Conservation (phyloP, 2,888 invertebrate genomes). For the Silvanus unidentatus region DNA sequence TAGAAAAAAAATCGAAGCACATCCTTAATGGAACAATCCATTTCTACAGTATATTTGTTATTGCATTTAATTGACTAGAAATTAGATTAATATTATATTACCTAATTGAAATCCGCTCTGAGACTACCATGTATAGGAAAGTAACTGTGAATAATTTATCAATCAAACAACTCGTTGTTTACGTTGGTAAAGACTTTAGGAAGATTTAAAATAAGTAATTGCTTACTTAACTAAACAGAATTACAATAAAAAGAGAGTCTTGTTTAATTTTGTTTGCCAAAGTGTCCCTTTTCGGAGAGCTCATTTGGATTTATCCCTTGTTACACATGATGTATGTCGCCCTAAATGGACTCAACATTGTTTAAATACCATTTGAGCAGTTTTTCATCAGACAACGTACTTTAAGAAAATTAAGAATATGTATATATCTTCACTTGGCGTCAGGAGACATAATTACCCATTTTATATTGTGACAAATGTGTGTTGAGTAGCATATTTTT, state of each 20-base stretch:
- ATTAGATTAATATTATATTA: not conserved
- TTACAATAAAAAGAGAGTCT: too few species aligned
- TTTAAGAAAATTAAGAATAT: conserved; percentile 8
- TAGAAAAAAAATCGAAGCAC: conserved; percentile 1
- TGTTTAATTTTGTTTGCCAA: not conserved
- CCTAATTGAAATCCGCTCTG: too few species aligned
- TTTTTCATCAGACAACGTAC: conserved; percentile 14
- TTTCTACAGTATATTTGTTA: conserved; percentile 11
- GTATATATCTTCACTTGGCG: too few species aligned
- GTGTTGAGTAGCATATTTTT: too few species aligned
- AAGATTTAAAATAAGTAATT: too few species aligned
- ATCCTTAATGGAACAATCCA: not conserved
- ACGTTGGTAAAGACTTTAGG: too few species aligned
- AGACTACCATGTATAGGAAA: too few species aligned
- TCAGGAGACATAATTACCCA: too few species aligned
- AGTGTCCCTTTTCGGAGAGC: conserved; percentile 14
- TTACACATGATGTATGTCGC: conserved; percentile 20
- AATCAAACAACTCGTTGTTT: too few species aligned
- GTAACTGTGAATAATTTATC: too few species aligned
- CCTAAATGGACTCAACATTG: conserved; percentile 18
- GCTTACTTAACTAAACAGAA: too few species aligned
- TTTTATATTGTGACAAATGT: too few species aligned
- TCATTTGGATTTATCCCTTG: conserved; percentile 22
- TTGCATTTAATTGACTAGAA: conserved; percentile 12
- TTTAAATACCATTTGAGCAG: conserved; percentile 16